Percentiles rank a stretch among this genome's conserved stretches.
Conservation (phyloP, 2,113 vertebrate genomes). For the Festucalex cinctus region DNA sequence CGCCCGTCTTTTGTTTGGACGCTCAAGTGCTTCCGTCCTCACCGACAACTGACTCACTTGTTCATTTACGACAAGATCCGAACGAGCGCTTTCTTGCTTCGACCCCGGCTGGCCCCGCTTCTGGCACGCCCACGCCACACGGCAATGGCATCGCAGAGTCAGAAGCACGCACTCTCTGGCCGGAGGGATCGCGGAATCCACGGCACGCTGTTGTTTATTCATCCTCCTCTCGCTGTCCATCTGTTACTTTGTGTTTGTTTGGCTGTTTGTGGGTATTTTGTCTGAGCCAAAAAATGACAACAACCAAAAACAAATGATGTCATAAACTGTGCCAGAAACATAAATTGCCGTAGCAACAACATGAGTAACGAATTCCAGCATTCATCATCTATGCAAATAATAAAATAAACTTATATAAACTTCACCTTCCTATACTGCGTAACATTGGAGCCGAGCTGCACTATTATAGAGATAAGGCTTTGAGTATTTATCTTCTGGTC, state of each 20-base stretch:
- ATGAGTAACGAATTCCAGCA: not conserved
- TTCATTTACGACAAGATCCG: constrained; percentile 52
- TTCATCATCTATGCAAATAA: not conserved
- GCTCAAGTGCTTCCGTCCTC: constrained; percentile 35
- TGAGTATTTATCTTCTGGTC: constrained; percentile 27
- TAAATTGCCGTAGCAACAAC: not conserved
- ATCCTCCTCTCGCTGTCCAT: constrained; percentile 30
- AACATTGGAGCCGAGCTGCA: not conserved
- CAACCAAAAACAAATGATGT: constrained; percentile 1
- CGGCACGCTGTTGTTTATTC: constrained; percentile 31
- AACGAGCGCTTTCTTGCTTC: constrained; percentile 46
- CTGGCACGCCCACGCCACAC: constrained; percentile 4
- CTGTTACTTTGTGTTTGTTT: constrained; percentile 46
- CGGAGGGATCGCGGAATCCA: not conserved
- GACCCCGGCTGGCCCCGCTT: constrained; percentile 36
- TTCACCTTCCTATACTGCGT: not conserved
- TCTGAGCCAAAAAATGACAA: constrained; percentile 22
- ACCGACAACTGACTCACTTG: constrained; percentile 54
- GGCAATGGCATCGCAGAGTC: not conserved
- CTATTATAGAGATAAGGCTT: constrained; percentile 28
- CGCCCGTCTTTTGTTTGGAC: constrained; percentile 19
- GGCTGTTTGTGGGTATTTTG: constrained; percentile 43
- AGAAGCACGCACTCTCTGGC: constrained; percentile 1
- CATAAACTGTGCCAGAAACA: not conserved
- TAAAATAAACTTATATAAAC: not conserved